Percentiles rank a stretch among this genome's conserved stretches.
phyloP scores from a whole-genome alignment of 2,113 vertebrate species.

The Sciurus niger region DNA sequence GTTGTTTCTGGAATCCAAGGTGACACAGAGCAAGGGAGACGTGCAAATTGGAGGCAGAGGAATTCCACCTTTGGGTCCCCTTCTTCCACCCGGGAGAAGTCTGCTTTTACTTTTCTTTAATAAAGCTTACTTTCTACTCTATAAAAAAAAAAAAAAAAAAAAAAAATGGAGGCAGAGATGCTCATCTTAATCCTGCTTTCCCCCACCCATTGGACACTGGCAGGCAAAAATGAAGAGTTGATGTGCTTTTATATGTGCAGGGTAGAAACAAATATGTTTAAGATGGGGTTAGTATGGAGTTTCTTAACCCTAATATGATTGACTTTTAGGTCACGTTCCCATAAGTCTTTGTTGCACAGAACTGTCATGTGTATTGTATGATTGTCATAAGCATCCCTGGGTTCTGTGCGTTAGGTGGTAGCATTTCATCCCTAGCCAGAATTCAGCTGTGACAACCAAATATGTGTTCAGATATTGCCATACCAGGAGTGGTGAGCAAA shows the following conservation, averaged over 20 bases:
- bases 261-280: conserved; percentile 36
- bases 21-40: neutral
- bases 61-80: no score
- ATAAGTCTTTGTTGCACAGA: neutral
- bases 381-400: neutral
- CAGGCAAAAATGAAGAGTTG: neutral
- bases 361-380: neutral
- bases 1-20: neutral
- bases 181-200: neutral
- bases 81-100: no score
- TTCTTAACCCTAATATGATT: neutral
- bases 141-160: neutral
- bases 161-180: neutral
- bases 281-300: neutral
- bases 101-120: no score
- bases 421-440: neutral
- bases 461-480: neutral
- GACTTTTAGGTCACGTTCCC: neutral
- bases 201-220: neutral
- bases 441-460: neutral
- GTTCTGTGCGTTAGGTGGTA: neutral
- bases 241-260: neutral
- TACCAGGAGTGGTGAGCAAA: neutral
- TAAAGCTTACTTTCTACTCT: no score
- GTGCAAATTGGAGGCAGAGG: neutral